These are phyloP conservation scores for Calameuta filiformis DNA, from an alignment of 2,888 invertebrate genomes.

Conservation along the genomic window DNA sequence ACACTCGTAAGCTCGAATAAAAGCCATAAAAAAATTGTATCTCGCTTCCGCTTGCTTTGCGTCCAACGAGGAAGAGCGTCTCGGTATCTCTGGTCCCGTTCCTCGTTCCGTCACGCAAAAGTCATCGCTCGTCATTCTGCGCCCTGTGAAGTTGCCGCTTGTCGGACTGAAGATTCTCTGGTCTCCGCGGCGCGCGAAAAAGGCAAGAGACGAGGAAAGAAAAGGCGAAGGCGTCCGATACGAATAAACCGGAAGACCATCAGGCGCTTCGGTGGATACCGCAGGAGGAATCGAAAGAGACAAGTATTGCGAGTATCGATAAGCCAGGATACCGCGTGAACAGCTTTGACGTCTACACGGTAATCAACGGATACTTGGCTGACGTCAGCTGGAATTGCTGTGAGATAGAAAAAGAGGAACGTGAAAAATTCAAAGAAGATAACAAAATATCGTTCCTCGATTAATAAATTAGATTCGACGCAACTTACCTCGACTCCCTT, in stretches of 20 bases:
- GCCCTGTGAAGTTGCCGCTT: too few relatives aligned
- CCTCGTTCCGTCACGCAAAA: too few relatives aligned
- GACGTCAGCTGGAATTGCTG: too few relatives aligned
- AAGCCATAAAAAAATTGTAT: not conserved
- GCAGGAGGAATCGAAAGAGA: not conserved
- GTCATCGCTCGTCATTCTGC: too few relatives aligned
- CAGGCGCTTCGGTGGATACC: not conserved
- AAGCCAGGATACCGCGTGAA: not conserved
- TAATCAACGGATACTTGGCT: too few relatives aligned
- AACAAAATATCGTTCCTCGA: not conserved
- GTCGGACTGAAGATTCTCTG: not conserved
- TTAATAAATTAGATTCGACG: not conserved
- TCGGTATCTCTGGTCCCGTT: too few relatives aligned
- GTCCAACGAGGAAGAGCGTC: too few relatives aligned
- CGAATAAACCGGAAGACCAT: not conserved
- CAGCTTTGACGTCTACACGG: not conserved
- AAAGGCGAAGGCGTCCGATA: not conserved
- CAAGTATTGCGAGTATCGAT: not conserved
- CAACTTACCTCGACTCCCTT: too few relatives aligned
- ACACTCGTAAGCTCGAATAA: too few relatives aligned
- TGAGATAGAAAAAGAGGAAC: not conserved
- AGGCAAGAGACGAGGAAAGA: not conserved
- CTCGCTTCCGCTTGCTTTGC: too few relatives aligned
- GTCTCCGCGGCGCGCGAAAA: not conserved
- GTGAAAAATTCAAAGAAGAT: constrained; percentile 1